Base-by-base conservation (phyloP, 2,797 vertebrate genomes). In the Gallinago solitaria region DNA sequence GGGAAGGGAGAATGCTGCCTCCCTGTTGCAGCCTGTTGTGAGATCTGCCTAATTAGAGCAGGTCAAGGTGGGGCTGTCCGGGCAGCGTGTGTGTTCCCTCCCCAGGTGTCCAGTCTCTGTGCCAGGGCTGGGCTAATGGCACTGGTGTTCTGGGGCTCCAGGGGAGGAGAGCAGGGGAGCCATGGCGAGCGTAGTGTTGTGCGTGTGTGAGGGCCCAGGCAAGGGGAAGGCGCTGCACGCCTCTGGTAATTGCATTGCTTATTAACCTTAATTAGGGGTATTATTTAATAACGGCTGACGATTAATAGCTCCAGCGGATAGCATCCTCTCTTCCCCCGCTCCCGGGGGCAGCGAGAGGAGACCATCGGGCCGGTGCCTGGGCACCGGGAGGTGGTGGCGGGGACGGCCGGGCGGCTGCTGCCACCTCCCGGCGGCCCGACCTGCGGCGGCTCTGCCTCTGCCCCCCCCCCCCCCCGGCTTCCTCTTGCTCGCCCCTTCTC, bases 381-480 rank as follows among this genome's bases (percentile, higher is more conserved):
- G n/a, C 19, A 10, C 28, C 20, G 16, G 70, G 25, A 30, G 43
- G 60, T 8, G 47, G 17, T 7, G 5, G 12, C 32, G 28, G 48
- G 76, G 79, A 64, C 90, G 47, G 76, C 39, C 69, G 74, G 85
- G 39, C 35, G 23, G 76, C 24, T 96, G 89, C 97, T 97, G 96
- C 97, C 97, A 86, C 86, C 97, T 98, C 93, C 95, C 73, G 97
- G 70, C 21, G 51, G 51, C 30, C 15, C 11, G 27, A 9, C 14
- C 54, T 43, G 28, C 39, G 7, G 43, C 30, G 13, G 20, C 19
- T 25, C 27, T 15, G 24, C 30, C 35, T 15, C 37, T 14, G 27
- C 28, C 35, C 33, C 21, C 35, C 33, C 21, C 35, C 24, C 20
- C 30, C 30, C 70, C 25, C 11, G 9, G 35, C 73, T 37, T 13